Base-by-base conservation (phyloP, 2,113 vertebrate species). In the Misgurnus mizolepis region DNA sequence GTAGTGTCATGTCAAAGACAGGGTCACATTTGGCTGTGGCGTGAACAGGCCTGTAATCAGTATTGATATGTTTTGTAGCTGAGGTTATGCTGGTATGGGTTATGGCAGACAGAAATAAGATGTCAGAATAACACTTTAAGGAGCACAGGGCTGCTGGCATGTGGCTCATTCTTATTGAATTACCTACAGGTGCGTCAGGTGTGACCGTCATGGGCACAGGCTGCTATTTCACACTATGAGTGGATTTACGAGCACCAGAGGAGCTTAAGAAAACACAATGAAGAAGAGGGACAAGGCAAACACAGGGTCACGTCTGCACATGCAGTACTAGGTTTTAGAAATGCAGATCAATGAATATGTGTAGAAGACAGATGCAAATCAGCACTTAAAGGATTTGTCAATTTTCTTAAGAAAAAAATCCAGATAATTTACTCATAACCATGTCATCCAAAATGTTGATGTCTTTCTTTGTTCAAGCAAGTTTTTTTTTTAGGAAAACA, bases 101-200 rank as follows among this genome's bases (percentile, higher is more conserved):
- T 10, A 9, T 45, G 41, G 14, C 22, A 67, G 64, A 65, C 27
- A 76, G 62, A 55, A 84, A 72, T 71, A 75, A 83, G 62, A 83
- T 84, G 81, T 84, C 80, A 82, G 62, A 83, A 41, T 80, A 67
- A 58, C 68, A 78, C 22, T 50, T 22, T 22, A 67, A 15, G 58
- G 80, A 84, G 69, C 83, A 76, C 72, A 64, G 12, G 55, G 67
- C 67, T 80, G 61, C 10, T 17, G 45, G 61, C 72, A 77, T 67
- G 45, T 22, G 18, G 62, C 80, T 78, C 73, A 85, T 84, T 88
- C 71, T 84, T 86, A 90, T 84, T 71, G 89, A 89, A 91, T 90
- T 90, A 91, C 83, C 85, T 87, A 84, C 86, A 89, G 87, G 85
- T 90, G 84, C 82, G 84, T 90, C 85, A 88, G 90, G 89, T 90